Conservation (phyloP, 2,113 vertebrate genomes). For the Cebidichthys violaceus region DNA sequence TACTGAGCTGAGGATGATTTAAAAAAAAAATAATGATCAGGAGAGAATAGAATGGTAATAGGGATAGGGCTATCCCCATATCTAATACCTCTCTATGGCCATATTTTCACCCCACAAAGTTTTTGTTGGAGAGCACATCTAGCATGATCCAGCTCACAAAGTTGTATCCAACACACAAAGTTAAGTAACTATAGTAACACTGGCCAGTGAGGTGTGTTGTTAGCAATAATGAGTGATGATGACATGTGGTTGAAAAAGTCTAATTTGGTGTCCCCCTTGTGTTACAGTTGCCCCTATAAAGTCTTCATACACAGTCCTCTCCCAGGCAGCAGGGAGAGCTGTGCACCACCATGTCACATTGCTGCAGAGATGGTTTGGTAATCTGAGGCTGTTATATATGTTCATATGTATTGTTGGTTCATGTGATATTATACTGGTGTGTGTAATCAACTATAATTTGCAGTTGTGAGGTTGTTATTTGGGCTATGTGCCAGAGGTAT, state of each 20-base stretch:
- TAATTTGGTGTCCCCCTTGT: not conserved
- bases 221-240: not conserved
- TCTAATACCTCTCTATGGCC: too few species aligned
- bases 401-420: not conserved
- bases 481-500: not conserved
- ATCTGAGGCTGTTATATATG: not conserved
- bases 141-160: not conserved
- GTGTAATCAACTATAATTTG: not conserved
- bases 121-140: not conserved
- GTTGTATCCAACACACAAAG: not conserved
- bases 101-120: too few species aligned
- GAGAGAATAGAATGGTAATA: too few species aligned
- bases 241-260: not conserved
- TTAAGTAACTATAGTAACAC: not conserved
- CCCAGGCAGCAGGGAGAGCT: not conserved
- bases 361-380: not conserved
- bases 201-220: not conserved
- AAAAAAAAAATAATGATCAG: too few species aligned
- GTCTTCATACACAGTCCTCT: not conserved
- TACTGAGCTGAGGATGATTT: too few species aligned
- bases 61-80: too few species aligned
- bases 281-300: slow-evolving; percentile 17
- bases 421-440: not conserved
- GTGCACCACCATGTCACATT: not conserved
- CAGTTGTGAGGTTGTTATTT: not conserved